Conservation (phyloP, 2,797 vertebrate species). For the Anniella stebbinsi region DNA sequence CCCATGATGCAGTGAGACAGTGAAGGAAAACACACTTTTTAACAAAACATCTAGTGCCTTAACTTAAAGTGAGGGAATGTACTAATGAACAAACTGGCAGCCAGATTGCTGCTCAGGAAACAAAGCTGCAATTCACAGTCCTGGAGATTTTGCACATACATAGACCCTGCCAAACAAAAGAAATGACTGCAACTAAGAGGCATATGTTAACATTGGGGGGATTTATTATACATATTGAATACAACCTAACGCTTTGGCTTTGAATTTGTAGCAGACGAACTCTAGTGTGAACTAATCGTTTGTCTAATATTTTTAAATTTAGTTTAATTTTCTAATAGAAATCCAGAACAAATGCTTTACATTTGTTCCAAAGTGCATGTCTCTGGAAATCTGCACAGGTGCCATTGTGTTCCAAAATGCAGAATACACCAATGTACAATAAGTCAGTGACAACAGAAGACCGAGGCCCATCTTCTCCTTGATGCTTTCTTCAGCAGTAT, state of each 20-base stretch:
- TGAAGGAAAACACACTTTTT: not conserved
- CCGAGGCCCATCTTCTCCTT: not conserved
- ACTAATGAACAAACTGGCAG: not conserved
- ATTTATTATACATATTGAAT: not conserved
- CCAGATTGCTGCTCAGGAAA: not conserved
- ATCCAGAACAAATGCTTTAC: not conserved
- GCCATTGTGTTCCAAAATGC: not conserved
- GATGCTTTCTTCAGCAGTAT: not conserved
- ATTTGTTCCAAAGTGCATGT: not conserved
- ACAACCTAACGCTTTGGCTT: not conserved
- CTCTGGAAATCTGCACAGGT: not conserved
- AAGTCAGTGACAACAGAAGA: not conserved
- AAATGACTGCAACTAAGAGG: not conserved
- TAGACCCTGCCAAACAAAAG: not conserved
- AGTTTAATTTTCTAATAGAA: not conserved
- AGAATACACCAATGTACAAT: not conserved
- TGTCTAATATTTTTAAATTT: not conserved
- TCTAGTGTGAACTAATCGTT: not conserved
- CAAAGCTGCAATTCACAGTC: not conserved
- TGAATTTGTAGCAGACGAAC: not conserved
- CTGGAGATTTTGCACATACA: not conserved
- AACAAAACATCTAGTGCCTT: not conserved
- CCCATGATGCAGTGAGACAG: not conserved
- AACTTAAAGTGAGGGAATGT: not conserved
- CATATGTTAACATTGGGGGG: not conserved